Conservation (phyloP, 2,797 vertebrate species). For the Hypotaenidia okinawae region DNA sequence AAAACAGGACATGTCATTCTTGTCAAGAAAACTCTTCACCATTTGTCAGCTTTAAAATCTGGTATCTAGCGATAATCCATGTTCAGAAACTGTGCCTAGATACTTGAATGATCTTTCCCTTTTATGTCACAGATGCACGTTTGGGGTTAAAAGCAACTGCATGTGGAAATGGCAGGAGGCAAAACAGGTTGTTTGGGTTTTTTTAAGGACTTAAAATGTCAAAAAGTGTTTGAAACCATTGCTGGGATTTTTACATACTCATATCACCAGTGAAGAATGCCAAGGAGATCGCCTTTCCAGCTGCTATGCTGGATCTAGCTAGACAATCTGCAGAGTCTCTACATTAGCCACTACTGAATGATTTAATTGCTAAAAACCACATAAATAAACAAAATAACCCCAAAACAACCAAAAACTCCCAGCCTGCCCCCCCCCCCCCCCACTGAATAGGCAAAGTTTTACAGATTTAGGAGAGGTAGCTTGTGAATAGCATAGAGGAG, state of each 20-base stretch:
- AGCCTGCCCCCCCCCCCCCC: too few species aligned
- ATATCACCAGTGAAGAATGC: not conserved
- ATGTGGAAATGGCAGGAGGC: not conserved
- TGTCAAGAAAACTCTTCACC: not conserved
- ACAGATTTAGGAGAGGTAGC: not conserved
- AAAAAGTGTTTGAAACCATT: not conserved
- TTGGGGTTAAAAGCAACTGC: not conserved
- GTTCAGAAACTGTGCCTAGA: not conserved
- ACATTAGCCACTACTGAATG: not conserved
- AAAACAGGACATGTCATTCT: not conserved
- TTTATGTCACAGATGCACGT: not conserved
- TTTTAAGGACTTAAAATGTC: not conserved
- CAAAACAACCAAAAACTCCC: fast-evolving
- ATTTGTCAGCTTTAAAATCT: not conserved
- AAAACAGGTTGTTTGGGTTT: not conserved
- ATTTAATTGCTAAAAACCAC: not conserved
- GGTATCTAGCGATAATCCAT: not conserved
- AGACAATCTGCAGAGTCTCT: not conserved
- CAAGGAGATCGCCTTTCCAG: not conserved
- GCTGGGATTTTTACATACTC: not conserved
- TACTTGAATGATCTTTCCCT: not conserved
- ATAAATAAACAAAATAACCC: not conserved
- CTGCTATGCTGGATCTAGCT: not conserved
- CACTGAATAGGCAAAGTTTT: not conserved
- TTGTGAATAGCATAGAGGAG: not conserved